phyloP scores from a whole-genome alignment of 2,888 invertebrate genomes.

The Parelbella ahira region DNA sequence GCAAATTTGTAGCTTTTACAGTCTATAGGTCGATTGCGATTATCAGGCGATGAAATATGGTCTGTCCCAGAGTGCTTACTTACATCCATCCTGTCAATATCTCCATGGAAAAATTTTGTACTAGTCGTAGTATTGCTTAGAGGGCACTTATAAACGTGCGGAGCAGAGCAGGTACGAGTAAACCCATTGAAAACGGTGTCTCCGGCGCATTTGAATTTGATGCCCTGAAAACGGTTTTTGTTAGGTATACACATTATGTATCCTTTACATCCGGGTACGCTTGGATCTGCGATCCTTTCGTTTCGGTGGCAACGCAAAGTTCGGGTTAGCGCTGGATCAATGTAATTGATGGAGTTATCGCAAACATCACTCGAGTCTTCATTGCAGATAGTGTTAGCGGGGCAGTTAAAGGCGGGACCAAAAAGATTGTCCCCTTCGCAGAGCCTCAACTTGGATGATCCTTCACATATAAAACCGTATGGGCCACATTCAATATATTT shows the following conservation, averaged over 20 bases:
- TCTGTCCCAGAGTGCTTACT: constrained; percentile 29
- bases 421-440: constrained; percentile 56
- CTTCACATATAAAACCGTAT: constrained; percentile 64
- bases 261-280: constrained; percentile 66
- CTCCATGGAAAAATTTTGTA: constrained; percentile 40
- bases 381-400: constrained; percentile 61
- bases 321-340: constrained; percentile 54
- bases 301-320: constrained; percentile 56
- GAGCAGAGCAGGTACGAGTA: constrained; percentile 61
- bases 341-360: constrained; percentile 54
- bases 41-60: constrained; percentile 22
- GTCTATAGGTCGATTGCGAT: constrained; percentile 49
- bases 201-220: constrained; percentile 69
- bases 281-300: constrained; percentile 66
- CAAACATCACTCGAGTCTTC: constrained; percentile 69
- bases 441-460: constrained; percentile 50
- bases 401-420: constrained; percentile 64
- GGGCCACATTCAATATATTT: constrained; percentile 56
- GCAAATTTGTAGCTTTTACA: constrained; percentile 71
- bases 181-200: constrained; percentile 66
- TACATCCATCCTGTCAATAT: constrained; percentile 40
- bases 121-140: constrained; percentile 42
- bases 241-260: constrained; percentile 71
- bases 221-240: constrained; percentile 65
- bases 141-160: constrained; percentile 63